Conservation (phyloP, 2,113 vertebrate species). For the Oryzias javanicus region DNA sequence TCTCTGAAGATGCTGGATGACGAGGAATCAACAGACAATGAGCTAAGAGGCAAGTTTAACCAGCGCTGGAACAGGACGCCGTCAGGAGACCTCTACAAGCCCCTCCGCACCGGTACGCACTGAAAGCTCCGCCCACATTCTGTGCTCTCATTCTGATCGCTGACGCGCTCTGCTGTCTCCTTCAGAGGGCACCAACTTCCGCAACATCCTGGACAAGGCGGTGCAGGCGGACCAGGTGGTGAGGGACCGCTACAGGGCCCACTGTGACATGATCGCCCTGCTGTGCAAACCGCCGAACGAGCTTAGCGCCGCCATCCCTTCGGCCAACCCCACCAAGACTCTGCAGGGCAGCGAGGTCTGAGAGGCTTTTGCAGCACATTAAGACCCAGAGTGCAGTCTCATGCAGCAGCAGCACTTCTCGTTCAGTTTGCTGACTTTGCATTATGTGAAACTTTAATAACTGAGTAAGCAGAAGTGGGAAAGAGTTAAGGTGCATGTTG, state of each 20-base stretch:
- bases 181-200: constrained; percentile 87
- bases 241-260: constrained; percentile 86
- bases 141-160: background rate
- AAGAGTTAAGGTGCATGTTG: background rate
- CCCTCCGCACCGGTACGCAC: constrained; percentile 84
- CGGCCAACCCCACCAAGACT: constrained; percentile 94
- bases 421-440: constrained; percentile 56
- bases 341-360: constrained; percentile 94
- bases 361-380: constrained; percentile 12
- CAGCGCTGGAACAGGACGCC: constrained; percentile 96
- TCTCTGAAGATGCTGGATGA: constrained; percentile 90
- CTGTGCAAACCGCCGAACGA: constrained; percentile 91
- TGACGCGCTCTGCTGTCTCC: background rate
- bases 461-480: constrained; percentile 55
- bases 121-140: no score
- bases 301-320: constrained; percentile 90
- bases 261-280: constrained; percentile 90
- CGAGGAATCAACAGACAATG: constrained; percentile 93
- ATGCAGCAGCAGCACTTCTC: constrained; percentile 52
- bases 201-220: constrained; percentile 86
- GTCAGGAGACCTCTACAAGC: constrained; percentile 93
- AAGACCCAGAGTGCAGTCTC: constrained; percentile 35
- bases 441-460: constrained; percentile 41
- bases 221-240: constrained; percentile 92
- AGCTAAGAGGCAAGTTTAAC: constrained; percentile 91